Evolutionary conservation across 37 sponge, comb jelly and placozoan genomes (phyloP).

Genomic region (Halisarca cf. caerulea): DNA sequence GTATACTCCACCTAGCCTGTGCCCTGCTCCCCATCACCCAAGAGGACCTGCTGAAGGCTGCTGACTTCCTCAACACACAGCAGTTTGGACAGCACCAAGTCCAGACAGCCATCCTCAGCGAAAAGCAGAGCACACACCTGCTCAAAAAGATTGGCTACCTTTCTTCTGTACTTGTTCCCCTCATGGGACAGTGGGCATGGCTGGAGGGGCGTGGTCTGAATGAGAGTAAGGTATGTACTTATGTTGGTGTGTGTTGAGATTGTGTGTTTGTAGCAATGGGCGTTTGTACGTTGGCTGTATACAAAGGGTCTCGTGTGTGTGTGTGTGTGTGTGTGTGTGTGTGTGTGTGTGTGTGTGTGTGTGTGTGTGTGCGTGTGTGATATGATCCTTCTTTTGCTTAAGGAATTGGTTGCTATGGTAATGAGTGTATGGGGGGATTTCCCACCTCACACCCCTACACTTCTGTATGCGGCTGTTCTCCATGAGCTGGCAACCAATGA

Average conservation of each 20-base stretch:
- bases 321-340: background rate
- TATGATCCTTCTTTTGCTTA: background rate
- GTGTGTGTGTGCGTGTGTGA: background rate
- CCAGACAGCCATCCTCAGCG: background rate
- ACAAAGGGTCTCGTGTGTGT: background rate
- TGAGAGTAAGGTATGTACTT: too few relatives aligned
- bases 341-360: background rate
- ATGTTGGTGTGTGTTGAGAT: too few relatives aligned
- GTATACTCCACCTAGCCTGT: slow-evolving; percentile 53
- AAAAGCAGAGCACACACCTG: background rate
- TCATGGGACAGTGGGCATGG: slow-evolving; percentile 1
- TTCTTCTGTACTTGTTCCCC: background rate
- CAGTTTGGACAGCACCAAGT: slow-evolving; percentile 39
- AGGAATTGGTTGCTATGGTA: slow-evolving; percentile 26
- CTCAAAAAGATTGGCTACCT: slow-evolving; percentile 3
- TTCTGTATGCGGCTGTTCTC: background rate
- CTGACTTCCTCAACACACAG: slow-evolving; percentile 34
- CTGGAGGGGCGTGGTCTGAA: background rate
- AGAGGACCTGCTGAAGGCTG: background rate
- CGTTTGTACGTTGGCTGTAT: background rate
- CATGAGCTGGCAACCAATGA: background rate
- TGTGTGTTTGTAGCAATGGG: background rate
- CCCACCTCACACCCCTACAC: slow-evolving; percentile 4
- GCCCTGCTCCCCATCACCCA: slow-evolving; percentile 26
- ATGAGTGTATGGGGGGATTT: slow-evolving; percentile 11